Evolutionary conservation across 2,888 invertebrate genomes (phyloP), one percentile per base, ranked within the genome.

Genomic region (Gnatocerus cornutus): DNA sequence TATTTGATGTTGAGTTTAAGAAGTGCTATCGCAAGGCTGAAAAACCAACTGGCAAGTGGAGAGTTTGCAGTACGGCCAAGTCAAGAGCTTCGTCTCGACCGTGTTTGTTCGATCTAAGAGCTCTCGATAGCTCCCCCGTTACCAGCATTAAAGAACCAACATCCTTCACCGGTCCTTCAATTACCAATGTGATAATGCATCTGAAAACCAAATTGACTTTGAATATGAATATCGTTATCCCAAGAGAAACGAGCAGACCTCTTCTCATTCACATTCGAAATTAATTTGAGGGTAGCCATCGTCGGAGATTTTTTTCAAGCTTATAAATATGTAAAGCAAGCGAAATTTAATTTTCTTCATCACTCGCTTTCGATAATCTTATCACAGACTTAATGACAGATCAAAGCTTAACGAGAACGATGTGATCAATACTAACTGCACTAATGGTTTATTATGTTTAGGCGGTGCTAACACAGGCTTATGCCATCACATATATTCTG

Each of bases 111-210:
- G 71, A 66, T 63, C 69, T 66, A 74, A 79, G 79, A 58, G 77
- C 77, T 72, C 78, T 79, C 77, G 78, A 79, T 78, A 71, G 70
- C 74, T 77, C 76, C 78, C 77, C 74, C 68, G 74, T 74, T 52
- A 67, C 65, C 70, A 77, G 75, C 77, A 76, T 78, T 77, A 77
- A 77, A 78, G 77, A 79, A 78, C 77, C 75, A 75, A 78, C 77
- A 78, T 79, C 78, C 78, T 80, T 77, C 76, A 74, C 75, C 75
- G 77, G 77, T 76, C 76, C 80, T 80, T 80, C 81, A 81, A 80
- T 81, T 80, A 79, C 78, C 77, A 74, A 79, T 78, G 79, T 74
- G 77, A 80, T 79, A 79, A 79, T 78, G 77, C 78, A 72, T 72
- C 73, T 68, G 71, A 73, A 62, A 66, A 67, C 73, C 63, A 73